Base-by-base conservation (phyloP, 2,797 vertebrate species). In the Myotis vivesi region DNA sequence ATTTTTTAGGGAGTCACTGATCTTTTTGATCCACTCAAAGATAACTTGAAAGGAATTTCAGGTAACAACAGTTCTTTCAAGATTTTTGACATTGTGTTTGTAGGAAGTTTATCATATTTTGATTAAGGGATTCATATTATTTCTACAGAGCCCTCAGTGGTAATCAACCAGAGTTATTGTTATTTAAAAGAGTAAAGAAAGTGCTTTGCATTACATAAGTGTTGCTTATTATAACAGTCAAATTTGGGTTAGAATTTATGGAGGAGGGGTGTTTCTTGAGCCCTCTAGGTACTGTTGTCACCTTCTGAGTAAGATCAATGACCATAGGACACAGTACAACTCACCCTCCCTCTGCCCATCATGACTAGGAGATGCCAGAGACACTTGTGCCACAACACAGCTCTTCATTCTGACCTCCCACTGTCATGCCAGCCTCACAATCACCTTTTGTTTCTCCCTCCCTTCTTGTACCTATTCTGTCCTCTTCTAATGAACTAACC, bases 11-110 rank as follows among this genome's bases (percentile, higher is more conserved):
- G 99, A 95, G 98, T 99, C 96, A 99, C 97, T 17, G 98, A 99
- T 8, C 98, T 99, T 90, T 99, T 99, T 93, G 98, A 99, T 96
- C 99, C 99, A 1, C 93, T 97, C 17, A 96, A 98, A 71, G 99
- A 99, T 19, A 98, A 99, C 98, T 99, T 99, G 98, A 98, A 98
- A 71, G 99, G 99, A 95, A 99, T 99, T 97, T 99, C 99, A 98
- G 99, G 99, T 99, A 98, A 97, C 95, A 89, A n/a, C 3, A 33
- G 55, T 71, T 80, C 38, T 97, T 91, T 91, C 30, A 51, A 92
- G 64, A 28, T 41, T 1, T 94, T 75, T 62, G 5, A 22, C 30
- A 87, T 69, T 91, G n/a, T 51, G 77, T 85, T 28, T 30, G 59
- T 51, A 46, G 57, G 9, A 30, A 25, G 36, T 2, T 72, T 79